These are phyloP conservation scores for Drosophila neonasuta DNA, from an alignment of 2,888 invertebrate species.

Conservation along the genomic window DNA sequence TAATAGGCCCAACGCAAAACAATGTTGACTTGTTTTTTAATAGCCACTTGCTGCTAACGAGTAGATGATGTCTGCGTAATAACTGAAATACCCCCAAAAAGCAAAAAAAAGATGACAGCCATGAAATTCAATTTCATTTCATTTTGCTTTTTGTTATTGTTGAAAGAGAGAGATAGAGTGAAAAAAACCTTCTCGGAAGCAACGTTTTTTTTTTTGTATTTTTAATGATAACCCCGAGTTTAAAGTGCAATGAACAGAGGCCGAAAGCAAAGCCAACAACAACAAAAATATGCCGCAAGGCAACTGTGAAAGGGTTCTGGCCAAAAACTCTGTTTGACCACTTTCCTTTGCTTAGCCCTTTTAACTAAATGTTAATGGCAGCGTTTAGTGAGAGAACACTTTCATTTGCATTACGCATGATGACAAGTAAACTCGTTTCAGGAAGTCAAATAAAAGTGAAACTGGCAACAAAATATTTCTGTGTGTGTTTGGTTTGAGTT, in stretches of 20 bases:
- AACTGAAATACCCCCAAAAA: conserved; percentile 32
- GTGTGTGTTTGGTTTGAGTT: conserved; percentile 16
- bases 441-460: conserved; percentile 68
- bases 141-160: conserved; percentile 24
- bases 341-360: conserved; percentile 45
- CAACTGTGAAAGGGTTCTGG: conserved; percentile 13
- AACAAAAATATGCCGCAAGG: background rate
- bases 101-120: conserved; percentile 40
- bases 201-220: background rate
- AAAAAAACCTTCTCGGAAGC: conserved; percentile 58
- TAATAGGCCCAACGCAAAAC: conserved; percentile 62
- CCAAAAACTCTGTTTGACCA: conserved; percentile 12
- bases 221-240: conserved; percentile 36
- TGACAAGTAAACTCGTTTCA: conserved; percentile 56
- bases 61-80: conserved; percentile 50
- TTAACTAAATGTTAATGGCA: conserved; percentile 38
- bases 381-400: conserved; percentile 64
- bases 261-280: background rate
- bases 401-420: conserved; percentile 62
- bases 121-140: conserved; percentile 71
- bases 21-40: conserved; percentile 64
- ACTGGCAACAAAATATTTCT: conserved; percentile 35
- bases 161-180: background rate
- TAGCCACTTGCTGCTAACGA: conserved; percentile 44
- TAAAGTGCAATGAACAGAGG: conserved; percentile 53